Evolutionary conservation across 2,888 invertebrate species (phyloP).

Genomic region (Synergus gifuensis): DNA sequence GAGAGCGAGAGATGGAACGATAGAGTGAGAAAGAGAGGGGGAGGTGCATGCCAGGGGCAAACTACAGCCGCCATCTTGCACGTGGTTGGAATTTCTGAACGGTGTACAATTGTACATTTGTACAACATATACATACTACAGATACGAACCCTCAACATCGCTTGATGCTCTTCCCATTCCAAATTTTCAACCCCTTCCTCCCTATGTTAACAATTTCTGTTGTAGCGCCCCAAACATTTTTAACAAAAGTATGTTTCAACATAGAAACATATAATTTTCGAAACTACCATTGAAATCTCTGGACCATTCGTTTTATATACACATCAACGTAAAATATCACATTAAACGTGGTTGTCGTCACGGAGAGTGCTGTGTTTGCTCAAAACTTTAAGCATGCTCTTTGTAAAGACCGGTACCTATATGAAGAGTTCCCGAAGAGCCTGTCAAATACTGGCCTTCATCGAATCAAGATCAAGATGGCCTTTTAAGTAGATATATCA

Average conservation of each 20-base stretch:
- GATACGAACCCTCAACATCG: slow-evolving; percentile 50
- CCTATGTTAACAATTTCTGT: not conserved
- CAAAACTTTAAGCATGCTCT: slow-evolving; percentile 62
- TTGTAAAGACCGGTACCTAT: slow-evolving; percentile 58
- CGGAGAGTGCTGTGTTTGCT: slow-evolving; percentile 58
- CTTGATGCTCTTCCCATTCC: slow-evolving; percentile 44
- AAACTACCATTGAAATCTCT: not conserved
- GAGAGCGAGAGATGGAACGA: slow-evolving; percentile 52
- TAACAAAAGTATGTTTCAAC: no score
- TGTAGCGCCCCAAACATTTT: no score
- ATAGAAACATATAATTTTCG: no score
- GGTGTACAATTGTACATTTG: slow-evolving; percentile 59
- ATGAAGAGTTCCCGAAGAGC: slow-evolving; percentile 50
- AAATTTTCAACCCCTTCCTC: slow-evolving; percentile 47
- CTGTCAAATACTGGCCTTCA: slow-evolving; percentile 55
- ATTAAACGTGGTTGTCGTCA: slow-evolving; percentile 50
- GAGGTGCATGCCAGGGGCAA: slow-evolving; percentile 72
- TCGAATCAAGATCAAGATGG: slow-evolving; percentile 27
- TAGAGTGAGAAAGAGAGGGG: slow-evolving; percentile 60
- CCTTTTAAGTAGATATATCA: not conserved
- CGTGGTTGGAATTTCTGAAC: slow-evolving; percentile 74
- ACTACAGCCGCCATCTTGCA: slow-evolving; percentile 77
- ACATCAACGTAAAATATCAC: not conserved
- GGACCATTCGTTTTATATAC: not conserved
- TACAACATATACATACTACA: slow-evolving; percentile 54